Evolutionary conservation across 1,140 invertebrate species (phyloP).

Genomic region (Diorhabda carinulata): DNA sequence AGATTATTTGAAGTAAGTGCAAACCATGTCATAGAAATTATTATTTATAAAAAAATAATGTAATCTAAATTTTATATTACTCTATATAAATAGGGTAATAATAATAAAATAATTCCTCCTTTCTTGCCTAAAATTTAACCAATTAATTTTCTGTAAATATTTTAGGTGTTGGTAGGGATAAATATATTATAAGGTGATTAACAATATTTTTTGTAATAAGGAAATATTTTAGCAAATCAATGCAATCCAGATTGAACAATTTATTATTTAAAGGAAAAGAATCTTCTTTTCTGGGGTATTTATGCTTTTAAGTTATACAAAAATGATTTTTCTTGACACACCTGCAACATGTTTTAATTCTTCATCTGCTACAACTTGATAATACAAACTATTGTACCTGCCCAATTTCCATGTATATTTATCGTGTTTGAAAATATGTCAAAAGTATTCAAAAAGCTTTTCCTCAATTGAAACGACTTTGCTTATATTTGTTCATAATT

Average conservation of each 20-base stretch:
- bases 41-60: background rate
- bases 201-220: background rate
- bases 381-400: too few relatives aligned
- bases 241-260: slow-evolving; percentile 1
- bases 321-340: too few relatives aligned
- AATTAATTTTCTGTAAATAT: background rate
- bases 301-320: background rate
- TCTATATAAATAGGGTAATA: background rate
- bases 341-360: too few relatives aligned
- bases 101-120: slow-evolving; percentile 6
- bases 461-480: too few relatives aligned
- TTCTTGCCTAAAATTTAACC: slow-evolving; percentile 2
- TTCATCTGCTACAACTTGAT: too few relatives aligned
- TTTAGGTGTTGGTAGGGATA: slow-evolving; percentile 4
- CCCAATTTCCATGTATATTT: too few relatives aligned
- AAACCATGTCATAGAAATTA: slow-evolving; percentile 7
- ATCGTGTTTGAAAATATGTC: too few relatives aligned
- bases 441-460: too few relatives aligned
- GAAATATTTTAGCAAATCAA: background rate
- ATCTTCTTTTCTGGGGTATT: background rate
- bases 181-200: background rate
- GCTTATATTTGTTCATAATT: too few relatives aligned
- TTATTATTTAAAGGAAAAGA: background rate
- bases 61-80: background rate
- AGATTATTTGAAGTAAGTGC: background rate